Evolutionary conservation across 2,888 invertebrate species (phyloP).

Genomic region (Leptinotarsa tumamoca): DNA sequence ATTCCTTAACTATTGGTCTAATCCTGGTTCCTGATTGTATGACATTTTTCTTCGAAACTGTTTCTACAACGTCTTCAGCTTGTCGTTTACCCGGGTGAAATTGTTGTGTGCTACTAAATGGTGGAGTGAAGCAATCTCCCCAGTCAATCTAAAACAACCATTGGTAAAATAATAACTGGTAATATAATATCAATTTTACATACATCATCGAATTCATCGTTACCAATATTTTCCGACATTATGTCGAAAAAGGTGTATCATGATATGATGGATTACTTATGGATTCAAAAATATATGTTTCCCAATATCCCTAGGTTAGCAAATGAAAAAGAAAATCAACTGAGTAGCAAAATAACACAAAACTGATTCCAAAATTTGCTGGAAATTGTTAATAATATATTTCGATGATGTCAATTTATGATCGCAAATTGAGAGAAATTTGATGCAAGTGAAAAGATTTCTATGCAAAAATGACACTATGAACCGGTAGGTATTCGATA

Average conservation of each 20-base stretch:
- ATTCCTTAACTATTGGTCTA: background rate
- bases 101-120: slow-evolving; percentile 36
- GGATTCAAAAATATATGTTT: background rate
- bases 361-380: no score
- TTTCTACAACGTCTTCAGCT: slow-evolving; percentile 12
- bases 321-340: slow-evolving; percentile 36
- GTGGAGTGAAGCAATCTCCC: slow-evolving; percentile 33
- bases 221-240: slow-evolving; percentile 16
- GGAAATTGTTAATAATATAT: no score
- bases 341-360: no score
- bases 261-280: background rate
- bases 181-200: background rate
- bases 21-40: slow-evolving; percentile 12
- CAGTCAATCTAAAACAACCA: slow-evolving; percentile 33
- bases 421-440: no score
- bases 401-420: no score
- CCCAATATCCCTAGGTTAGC: background rate
- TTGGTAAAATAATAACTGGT: background rate
- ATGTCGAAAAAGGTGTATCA: background rate
- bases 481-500: background rate
- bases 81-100: slow-evolving; percentile 22
- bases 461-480: background rate
- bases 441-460: background rate
- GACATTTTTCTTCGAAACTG: slow-evolving; percentile 30
- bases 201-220: slow-evolving; percentile 24